Evolutionary conservation across 2,888 invertebrate species (phyloP).

Genomic region (Heteromurus nitidus): DNA sequence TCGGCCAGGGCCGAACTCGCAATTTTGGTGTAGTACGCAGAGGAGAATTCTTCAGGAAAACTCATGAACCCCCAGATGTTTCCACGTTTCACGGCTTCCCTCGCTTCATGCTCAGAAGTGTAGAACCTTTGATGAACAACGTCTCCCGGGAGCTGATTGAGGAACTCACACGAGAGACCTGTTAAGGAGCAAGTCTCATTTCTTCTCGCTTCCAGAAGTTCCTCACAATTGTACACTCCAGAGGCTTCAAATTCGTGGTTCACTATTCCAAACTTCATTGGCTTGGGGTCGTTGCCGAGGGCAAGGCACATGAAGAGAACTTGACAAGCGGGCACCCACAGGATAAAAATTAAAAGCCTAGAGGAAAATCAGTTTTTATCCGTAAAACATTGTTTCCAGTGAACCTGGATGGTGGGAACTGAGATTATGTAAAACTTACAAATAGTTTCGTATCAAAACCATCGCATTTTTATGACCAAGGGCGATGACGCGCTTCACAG

Average conservation of each 20-base stretch:
- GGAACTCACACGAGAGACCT: constrained; percentile 55
- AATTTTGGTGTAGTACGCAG: constrained; percentile 48
- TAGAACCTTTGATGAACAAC: constrained; percentile 51
- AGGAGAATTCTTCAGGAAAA: constrained; percentile 58
- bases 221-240: constrained; percentile 14
- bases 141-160: constrained; percentile 54
- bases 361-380: neutral
- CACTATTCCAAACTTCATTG: constrained; percentile 63
- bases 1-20: constrained; percentile 56
- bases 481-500: constrained; percentile 48
- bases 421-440: constrained; percentile 29
- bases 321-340: constrained; percentile 61
- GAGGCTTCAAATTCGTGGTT: constrained; percentile 59
- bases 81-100: constrained; percentile 47
- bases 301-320: constrained; percentile 64
- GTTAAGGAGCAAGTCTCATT: constrained; percentile 46
- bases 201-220: constrained; percentile 20
- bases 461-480: constrained; percentile 60
- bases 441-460: constrained; percentile 60
- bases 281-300: constrained; percentile 65
- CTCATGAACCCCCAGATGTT: constrained; percentile 64
- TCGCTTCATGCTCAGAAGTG: constrained; percentile 51
- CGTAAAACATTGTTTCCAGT: too few species aligned
- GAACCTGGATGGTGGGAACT: too few species aligned
- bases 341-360: constrained; percentile 62